Evolutionary conservation across 1,140 invertebrate genomes (phyloP).

Genomic region (Venturia canescens): DNA sequence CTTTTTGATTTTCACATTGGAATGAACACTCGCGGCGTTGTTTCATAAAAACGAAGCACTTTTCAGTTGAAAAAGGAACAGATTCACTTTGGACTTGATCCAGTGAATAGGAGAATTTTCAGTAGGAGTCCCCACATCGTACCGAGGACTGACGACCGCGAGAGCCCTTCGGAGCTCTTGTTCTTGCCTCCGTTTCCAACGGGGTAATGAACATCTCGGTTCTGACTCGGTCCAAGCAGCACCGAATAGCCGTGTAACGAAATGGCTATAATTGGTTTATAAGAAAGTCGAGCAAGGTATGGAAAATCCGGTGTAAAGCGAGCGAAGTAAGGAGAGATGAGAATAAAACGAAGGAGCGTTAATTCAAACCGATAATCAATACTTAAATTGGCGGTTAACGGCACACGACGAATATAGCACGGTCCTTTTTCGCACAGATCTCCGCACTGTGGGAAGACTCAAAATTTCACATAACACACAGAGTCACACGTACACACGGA

Average conservation of each 20-base stretch:
- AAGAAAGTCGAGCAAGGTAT: neutral
- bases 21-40: neutral
- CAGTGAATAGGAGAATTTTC: neutral
- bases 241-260: neutral
- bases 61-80: too few relatives aligned
- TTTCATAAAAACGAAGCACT: too few relatives aligned
- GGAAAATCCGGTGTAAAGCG: neutral
- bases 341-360: conserved; percentile 10
- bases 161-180: neutral
- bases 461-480: neutral
- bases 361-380: conserved; percentile 26
- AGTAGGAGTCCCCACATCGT: neutral
- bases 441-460: neutral
- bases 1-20: neutral
- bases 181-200: conserved; percentile 1
- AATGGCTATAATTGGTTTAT: conserved; percentile 25
- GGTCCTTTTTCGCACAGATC: too few relatives aligned
- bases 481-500: neutral
- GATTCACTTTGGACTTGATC: neutral
- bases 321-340: neutral
- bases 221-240: neutral
- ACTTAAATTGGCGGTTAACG: neutral
- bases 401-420: neutral
- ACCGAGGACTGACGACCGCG: neutral
- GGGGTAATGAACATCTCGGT: neutral